phyloP scores from a whole-genome alignment of 2,113 vertebrate genomes.

The Hypomesus transpacificus region DNA sequence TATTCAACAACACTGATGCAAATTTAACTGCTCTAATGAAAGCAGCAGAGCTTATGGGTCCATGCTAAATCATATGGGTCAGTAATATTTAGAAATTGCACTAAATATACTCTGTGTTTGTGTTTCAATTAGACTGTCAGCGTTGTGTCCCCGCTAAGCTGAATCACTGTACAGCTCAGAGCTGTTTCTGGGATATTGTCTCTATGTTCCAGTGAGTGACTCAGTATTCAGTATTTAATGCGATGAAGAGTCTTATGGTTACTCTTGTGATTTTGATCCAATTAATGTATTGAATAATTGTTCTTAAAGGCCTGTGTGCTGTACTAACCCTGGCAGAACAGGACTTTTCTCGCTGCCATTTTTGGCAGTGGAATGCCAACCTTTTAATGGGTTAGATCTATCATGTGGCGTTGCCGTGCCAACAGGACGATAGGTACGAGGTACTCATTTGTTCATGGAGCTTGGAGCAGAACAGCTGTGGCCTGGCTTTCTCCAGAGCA shows the following conservation, averaged over 20 bases:
- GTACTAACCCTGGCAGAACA: background rate
- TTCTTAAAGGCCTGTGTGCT: background rate
- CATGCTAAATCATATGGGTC: background rate
- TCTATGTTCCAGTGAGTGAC: no score
- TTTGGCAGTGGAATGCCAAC: background rate
- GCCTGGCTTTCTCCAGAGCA: no score
- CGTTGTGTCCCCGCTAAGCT: no score
- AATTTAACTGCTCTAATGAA: background rate
- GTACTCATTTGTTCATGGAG: no score
- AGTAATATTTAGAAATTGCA: background rate
- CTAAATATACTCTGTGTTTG: background rate
- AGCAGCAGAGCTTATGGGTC: background rate
- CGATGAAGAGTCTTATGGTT: no score
- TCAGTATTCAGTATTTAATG: no score
- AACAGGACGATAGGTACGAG: background rate
- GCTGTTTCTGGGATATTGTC: no score
- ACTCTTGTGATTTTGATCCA: no score
- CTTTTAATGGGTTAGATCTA: background rate
- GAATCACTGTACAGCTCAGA: no score
- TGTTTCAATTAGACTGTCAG: no score
- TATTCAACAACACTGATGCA: background rate
- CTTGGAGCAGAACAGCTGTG: no score
- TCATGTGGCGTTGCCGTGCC: conserved; percentile 1
- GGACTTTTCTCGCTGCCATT: background rate
- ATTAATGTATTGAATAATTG: background rate